Conservation (phyloP, 2,797 vertebrate genomes). For the Coilia nasus region DNA sequence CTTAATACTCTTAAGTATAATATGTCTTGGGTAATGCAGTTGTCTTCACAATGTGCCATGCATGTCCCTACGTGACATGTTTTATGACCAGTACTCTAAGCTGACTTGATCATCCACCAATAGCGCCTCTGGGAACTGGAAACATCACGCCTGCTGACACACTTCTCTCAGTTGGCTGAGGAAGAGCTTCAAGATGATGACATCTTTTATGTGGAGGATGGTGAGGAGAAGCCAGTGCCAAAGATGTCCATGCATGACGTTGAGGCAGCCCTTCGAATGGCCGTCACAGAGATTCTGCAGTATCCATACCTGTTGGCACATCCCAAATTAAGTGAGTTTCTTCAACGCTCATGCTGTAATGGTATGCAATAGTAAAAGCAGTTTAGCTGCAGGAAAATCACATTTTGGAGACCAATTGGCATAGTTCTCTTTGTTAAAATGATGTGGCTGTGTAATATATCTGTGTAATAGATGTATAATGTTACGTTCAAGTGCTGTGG, state of each 20-base stretch:
- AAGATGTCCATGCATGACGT: slow-evolving; percentile 72
- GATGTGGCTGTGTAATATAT: neutral
- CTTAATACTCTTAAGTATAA: too few species aligned
- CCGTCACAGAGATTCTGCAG: slow-evolving; percentile 81
- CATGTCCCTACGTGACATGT: too few species aligned
- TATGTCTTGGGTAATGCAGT: too few species aligned
- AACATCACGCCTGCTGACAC: slow-evolving; percentile 71
- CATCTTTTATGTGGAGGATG: slow-evolving; percentile 74
- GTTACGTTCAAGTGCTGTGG: neutral
- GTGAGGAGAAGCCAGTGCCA: slow-evolving; percentile 66
- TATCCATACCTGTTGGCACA: slow-evolving; percentile 81
- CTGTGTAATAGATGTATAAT: too few species aligned
- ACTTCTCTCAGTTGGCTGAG: slow-evolving; percentile 69
- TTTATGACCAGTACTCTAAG: too few species aligned
- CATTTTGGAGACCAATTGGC: neutral
- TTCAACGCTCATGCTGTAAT: neutral
- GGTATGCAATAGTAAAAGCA: neutral
- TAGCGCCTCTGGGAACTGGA: slow-evolving; percentile 81
- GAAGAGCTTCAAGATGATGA: slow-evolving; percentile 74
- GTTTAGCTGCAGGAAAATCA: neutral
- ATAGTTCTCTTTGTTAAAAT: neutral
- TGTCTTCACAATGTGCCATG: too few species aligned
- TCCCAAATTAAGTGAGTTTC: slow-evolving; percentile 75
- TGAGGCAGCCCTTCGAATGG: slow-evolving; percentile 74
- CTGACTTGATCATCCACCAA: neutral